A percentile compares a stretch with the other conserved stretches of the same genome.
These are phyloP conservation scores for Heliothis subflexa DNA, from an alignment of 1,140 invertebrate genomes.

Conservation along the genomic window DNA sequence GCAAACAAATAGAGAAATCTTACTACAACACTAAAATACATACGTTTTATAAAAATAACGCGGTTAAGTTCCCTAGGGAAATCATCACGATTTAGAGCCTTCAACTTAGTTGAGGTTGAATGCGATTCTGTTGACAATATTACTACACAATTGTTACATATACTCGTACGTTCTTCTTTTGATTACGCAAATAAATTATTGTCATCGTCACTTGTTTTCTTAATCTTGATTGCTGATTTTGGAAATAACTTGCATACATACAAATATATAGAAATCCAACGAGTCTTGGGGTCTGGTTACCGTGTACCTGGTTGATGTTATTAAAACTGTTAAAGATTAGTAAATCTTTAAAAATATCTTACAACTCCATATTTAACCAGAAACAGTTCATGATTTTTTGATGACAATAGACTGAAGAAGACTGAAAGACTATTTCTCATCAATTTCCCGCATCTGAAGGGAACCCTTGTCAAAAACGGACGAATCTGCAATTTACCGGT, in stretches of 20 bases:
- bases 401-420: too few relatives aligned
- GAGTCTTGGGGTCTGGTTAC: too few relatives aligned
- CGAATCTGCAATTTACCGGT: constrained; percentile 38
- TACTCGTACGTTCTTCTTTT: neutral
- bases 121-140: constrained; percentile 26
- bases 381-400: too few relatives aligned
- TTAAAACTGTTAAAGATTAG: too few relatives aligned
- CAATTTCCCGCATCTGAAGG: constrained; percentile 29
- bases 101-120: constrained; percentile 1
- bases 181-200: too few relatives aligned
- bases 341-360: too few relatives aligned
- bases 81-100: constrained; percentile 38
- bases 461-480: constrained; percentile 39
- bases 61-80: constrained; percentile 12
- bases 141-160: neutral
- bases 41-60: constrained; percentile 32
- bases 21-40: constrained; percentile 15
- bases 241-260: too few relatives aligned
- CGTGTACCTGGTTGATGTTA: too few relatives aligned
- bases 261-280: too few relatives aligned
- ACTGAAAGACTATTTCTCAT: neutral
- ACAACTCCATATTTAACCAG: too few relatives aligned
- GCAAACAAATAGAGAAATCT: constrained; percentile 1
- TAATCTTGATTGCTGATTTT: neutral
- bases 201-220: neutral